Conservation (phyloP, 2,888 invertebrate genomes). For the Tenthredo notha region DNA sequence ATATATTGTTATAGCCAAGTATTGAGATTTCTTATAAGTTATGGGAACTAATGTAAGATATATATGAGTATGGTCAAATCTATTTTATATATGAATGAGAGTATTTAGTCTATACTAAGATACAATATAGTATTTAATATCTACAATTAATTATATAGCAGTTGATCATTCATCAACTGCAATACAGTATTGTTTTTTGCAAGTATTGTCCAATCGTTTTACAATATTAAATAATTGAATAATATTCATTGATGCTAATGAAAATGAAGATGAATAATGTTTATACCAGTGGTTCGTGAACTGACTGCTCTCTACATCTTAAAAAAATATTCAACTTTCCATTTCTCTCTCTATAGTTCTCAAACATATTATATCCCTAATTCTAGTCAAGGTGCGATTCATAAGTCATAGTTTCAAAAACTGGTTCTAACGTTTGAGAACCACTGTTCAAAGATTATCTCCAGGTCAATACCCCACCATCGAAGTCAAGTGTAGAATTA, state of each 20-base stretch:
- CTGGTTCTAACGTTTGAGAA: slow-evolving; percentile 7
- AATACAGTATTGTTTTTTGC: slow-evolving; percentile 11
- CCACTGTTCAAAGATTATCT: slow-evolving; percentile 30
- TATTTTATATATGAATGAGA: background rate
- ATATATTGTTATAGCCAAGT: background rate
- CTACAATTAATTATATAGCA: background rate
- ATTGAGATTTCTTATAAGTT: background rate
- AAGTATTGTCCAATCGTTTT: slow-evolving; percentile 22
- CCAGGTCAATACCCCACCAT: slow-evolving; percentile 31
- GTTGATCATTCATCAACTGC: background rate
- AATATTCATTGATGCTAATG: slow-evolving; percentile 20
- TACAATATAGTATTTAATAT: slow-evolving; percentile 5
- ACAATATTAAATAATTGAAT: background rate
- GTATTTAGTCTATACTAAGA: background rate
- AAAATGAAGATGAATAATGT: slow-evolving; percentile 1
- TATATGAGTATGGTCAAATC: background rate
- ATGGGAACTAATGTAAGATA: background rate
- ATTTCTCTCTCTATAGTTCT: background rate
- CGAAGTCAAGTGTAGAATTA: slow-evolving; percentile 34
- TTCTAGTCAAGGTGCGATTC: background rate
- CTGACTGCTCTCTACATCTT: background rate
- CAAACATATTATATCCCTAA: background rate
- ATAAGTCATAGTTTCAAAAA: background rate
- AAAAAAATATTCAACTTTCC: background rate
- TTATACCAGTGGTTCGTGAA: background rate